Evolutionary conservation across 2,113 vertebrate species (phyloP).

Genomic region (human (Homo sapiens)): DNA sequence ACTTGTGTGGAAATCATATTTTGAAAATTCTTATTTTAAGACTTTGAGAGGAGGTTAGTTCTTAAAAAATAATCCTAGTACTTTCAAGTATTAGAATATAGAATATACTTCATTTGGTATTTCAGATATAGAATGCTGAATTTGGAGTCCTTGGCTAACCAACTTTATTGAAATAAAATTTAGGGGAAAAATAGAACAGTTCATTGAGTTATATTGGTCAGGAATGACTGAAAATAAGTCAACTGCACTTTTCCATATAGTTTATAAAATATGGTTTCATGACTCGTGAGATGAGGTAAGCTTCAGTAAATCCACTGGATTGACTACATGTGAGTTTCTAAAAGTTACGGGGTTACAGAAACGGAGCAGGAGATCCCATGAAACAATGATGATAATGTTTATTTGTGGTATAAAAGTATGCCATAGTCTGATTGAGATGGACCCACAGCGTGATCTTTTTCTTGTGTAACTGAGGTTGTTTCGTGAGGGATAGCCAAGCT

Average conservation of each 20-base stretch:
- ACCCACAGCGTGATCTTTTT: neutral
- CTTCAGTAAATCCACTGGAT: neutral
- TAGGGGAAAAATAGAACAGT: conserved; percentile 29
- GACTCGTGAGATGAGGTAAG: neutral
- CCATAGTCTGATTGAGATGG: neutral
- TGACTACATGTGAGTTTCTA: neutral
- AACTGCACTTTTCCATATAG: conserved; percentile 17
- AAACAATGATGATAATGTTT: neutral
- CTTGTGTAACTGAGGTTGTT: neutral
- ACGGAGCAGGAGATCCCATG: neutral
- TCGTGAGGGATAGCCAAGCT: neutral
- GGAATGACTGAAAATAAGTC: neutral
- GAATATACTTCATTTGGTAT: neutral
- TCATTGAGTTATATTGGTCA: conserved; percentile 5
- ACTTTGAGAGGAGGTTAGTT: neutral
- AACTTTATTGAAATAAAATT: conserved; percentile 62
- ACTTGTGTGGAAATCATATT: neutral
- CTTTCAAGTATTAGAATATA: conserved; percentile 11
- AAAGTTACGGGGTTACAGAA: neutral
- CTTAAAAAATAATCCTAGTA: neutral
- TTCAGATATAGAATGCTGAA: neutral
- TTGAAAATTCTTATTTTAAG: conserved; percentile 15
- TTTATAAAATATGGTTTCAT: conserved; percentile 54
- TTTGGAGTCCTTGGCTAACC: conserved; percentile 50
- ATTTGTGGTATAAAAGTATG: neutral